phyloP scores from a whole-genome alignment of 2,113 vertebrate species.

The Sapajus apella region DNA sequence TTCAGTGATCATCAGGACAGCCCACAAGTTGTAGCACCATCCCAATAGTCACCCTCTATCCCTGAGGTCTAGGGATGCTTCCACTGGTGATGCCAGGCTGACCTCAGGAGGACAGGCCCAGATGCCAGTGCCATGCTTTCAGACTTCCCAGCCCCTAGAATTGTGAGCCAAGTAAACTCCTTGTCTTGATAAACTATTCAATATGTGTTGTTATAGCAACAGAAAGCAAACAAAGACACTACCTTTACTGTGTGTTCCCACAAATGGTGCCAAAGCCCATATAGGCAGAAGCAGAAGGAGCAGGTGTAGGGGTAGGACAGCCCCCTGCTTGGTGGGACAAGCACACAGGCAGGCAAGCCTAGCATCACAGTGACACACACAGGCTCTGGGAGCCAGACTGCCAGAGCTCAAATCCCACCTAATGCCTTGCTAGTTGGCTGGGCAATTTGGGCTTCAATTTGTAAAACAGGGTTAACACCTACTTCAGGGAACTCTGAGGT shows the following conservation, averaged over 20 bases:
- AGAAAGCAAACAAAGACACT: neutral
- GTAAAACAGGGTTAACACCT: neutral
- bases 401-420: neutral
- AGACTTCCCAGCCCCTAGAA: neutral
- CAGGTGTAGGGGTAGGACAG: too few species aligned
- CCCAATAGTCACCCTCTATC: neutral
- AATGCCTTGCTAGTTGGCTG: neutral
- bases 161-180: neutral
- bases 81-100: neutral
- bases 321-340: accelerated
- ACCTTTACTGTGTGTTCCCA: neutral
- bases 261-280: neutral
- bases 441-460: neutral
- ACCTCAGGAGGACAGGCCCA: neutral
- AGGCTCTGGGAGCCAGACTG: neutral
- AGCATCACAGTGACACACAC: neutral
- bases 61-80: neutral
- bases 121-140: neutral
- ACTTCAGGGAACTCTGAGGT: neutral
- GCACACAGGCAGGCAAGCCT: neutral
- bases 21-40: neutral
- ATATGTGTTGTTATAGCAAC: neutral
- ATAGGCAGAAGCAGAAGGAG: neutral
- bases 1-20: neutral
- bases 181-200: neutral